These are phyloP conservation scores for Amphipyra tragopoginis DNA, from an alignment of 2,888 invertebrate genomes.

Conservation along the genomic window DNA sequence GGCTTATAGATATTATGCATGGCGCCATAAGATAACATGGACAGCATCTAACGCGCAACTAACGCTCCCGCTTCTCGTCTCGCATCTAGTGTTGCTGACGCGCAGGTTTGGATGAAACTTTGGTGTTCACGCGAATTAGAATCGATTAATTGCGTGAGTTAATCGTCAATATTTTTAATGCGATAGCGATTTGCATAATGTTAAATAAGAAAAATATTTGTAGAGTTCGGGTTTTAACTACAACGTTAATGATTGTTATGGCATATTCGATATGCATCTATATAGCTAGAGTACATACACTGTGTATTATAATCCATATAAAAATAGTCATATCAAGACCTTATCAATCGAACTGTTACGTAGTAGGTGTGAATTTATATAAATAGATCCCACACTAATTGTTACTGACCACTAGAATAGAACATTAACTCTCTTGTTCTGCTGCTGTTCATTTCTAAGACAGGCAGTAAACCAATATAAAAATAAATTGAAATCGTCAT, in stretches of 20 bases:
- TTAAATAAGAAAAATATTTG: slow-evolving; percentile 1
- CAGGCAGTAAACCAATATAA: slow-evolving; percentile 75
- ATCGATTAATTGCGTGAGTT: no score
- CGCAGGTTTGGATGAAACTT: no score
- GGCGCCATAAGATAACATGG: no score
- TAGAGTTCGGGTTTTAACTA: slow-evolving; percentile 37
- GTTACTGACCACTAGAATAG: slow-evolving; percentile 61
- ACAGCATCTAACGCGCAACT: no score
- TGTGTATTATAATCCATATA: slow-evolving; percentile 70
- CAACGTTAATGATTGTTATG: slow-evolving; percentile 31
- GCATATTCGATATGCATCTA: slow-evolving; percentile 50
- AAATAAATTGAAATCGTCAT: slow-evolving; percentile 74
- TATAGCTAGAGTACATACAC: slow-evolving; percentile 47
- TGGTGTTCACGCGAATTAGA: no score
- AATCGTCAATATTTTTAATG: no score
- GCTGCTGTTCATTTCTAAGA: slow-evolving; percentile 53
- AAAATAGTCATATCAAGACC: slow-evolving; percentile 71
- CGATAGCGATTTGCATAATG: no score
- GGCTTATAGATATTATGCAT: no score
- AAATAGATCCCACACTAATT: slow-evolving; percentile 55
- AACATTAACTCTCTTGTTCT: slow-evolving; percentile 39
- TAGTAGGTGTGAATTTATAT: slow-evolving; percentile 54
- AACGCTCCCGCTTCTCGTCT: no score
- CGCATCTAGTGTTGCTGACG: no score
- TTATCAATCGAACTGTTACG: slow-evolving; percentile 56